Evolutionary conservation across 2,888 invertebrate species (phyloP), one percentile per base, ranked within the genome.

Genomic region (Ophion obscuratus): DNA sequence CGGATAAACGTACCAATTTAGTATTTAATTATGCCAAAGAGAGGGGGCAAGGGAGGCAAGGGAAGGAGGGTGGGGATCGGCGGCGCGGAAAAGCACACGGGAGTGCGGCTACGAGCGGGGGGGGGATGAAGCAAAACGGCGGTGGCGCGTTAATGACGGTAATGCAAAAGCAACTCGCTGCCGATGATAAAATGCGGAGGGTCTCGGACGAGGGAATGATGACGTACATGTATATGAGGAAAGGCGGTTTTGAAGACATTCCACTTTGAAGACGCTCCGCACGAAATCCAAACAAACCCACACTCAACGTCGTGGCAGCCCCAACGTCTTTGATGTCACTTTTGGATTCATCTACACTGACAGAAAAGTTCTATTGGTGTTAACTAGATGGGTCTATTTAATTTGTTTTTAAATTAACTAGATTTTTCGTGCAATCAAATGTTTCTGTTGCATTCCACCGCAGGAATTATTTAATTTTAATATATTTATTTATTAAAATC

Each of bases 141-240:
- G 87, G 80, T 80, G 83, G 86, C 85, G 88, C 89, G 90, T 91
- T 92, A 92, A 92, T 92, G 92, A 92, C 90, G 91, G 92, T 92
- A 91, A 90, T 90, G 90, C 90, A 91, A 90, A 91, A 89, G 88
- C 77, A 77, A 87, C 79, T 85, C 87, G 79, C 57, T 77, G 84
- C 88, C 90, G 91, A 91, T 91, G 92, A 92, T 92, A 92, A 92
- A 92, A 91, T 91, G 88, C 89, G 88, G 88, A 87, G 86, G 83
- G 81, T 87, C 85, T 85, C 81, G 84, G 84, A n/a, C 81, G 84
- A 85, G 24, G 57, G 59, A 74, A 62, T 68, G 59, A 59, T 64
- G 79, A 67, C 40, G 40, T 79, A 61, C 70, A 71, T 76, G 14
- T 47, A 68, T 62, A 31, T 14, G 9, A 24, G 1, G 7, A 27